phyloP scores from a whole-genome alignment of 2,113 vertebrate species.

The Ia io region DNA sequence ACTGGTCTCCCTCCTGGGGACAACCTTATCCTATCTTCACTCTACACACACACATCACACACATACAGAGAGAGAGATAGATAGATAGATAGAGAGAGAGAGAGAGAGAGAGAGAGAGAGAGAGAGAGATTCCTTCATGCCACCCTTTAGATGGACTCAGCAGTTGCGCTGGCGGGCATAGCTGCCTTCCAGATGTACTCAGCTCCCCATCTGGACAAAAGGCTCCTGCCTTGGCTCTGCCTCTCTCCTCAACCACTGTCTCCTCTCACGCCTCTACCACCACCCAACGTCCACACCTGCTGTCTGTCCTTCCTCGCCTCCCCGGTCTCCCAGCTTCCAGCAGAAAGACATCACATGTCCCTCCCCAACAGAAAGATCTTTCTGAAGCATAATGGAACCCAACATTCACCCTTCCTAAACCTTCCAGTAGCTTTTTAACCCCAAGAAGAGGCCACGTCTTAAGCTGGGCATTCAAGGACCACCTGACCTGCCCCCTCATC shows the following conservation, averaged over 20 bases:
- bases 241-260: background rate
- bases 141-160: background rate
- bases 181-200: no score
- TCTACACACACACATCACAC: background rate
- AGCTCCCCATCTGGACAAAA: background rate
- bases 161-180: no score
- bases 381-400: background rate
- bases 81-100: no score
- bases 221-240: background rate
- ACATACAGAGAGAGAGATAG: no score
- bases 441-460: background rate
- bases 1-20: background rate
- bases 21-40: background rate
- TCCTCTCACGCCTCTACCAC: background rate
- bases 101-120: no score
- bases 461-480: background rate
- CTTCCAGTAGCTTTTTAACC: background rate
- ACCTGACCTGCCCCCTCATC: background rate
- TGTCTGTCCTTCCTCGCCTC: background rate
- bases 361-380: background rate
- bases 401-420: background rate
- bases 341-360: background rate
- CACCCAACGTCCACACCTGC: background rate
- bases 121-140: background rate
- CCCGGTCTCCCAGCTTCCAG: background rate